Conservation (phyloP, 2,888 invertebrate genomes). For the Pheosia tremula region DNA sequence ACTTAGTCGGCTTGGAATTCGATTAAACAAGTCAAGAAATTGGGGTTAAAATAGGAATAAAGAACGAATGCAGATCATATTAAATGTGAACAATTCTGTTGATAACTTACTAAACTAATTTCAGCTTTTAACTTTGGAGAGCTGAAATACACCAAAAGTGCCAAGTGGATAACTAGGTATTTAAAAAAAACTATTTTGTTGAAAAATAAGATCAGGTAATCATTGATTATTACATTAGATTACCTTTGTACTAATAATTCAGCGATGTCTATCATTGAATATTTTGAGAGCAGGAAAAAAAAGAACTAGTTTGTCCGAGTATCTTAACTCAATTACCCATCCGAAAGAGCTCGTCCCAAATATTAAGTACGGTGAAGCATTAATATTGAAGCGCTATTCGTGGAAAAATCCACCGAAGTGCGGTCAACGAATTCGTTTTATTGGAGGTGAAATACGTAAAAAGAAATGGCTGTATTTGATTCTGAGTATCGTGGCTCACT, state of each 20-base stretch:
- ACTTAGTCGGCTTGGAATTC: not conserved
- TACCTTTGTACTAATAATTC: too few species aligned
- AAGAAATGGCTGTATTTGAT: conserved; percentile 34
- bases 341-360: conserved; percentile 18
- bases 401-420: conserved; percentile 39
- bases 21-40: not conserved
- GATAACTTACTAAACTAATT: too few species aligned
- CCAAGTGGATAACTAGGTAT: too few species aligned
- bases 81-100: too few species aligned
- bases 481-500: conserved; percentile 19
- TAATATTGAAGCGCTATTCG: conserved; percentile 41
- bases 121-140: too few species aligned
- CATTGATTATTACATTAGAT: too few species aligned
- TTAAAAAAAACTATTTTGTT: too few species aligned
- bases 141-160: too few species aligned
- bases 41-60: too few species aligned
- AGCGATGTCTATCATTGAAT: not conserved
- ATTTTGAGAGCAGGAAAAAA: not conserved
- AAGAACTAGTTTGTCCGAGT: not conserved
- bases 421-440: conserved; percentile 48
- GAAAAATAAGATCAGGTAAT: too few species aligned
- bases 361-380: conserved; percentile 36
- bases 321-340: not conserved
- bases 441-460: conserved; percentile 44
- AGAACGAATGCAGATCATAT: too few species aligned